A percentile compares a stretch with the other conserved stretches of the same genome.
Evolutionary conservation across 2,888 invertebrate species (phyloP).

Genomic region (Netelia inedita): DNA sequence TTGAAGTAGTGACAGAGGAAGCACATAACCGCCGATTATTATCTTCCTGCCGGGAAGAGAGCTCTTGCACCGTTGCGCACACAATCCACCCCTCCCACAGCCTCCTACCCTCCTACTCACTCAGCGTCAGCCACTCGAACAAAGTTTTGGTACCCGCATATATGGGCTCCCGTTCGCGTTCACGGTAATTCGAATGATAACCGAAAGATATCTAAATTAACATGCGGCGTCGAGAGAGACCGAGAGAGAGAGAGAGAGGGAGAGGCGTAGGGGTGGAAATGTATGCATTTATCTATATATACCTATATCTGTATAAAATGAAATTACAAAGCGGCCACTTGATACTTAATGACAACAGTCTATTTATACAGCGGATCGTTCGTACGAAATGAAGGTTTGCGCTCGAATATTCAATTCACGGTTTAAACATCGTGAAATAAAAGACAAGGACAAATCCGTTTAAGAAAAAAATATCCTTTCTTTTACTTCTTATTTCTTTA

Average conservation of each 20-base stretch:
- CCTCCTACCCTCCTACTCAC: no score
- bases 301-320: background rate
- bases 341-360: slow-evolving; percentile 9
- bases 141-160: slow-evolving; percentile 38
- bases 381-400: background rate
- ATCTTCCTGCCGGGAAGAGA: slow-evolving; percentile 58
- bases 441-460: no score
- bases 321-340: slow-evolving; percentile 5
- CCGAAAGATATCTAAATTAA: slow-evolving; percentile 62
- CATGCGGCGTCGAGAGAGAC: slow-evolving; percentile 13
- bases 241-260: slow-evolving; percentile 22
- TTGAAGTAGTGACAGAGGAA: slow-evolving; percentile 52
- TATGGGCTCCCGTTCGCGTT: slow-evolving; percentile 15
- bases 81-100: slow-evolving; percentile 3
- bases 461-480: no score
- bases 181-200: slow-evolving; percentile 55
- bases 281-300: no score
- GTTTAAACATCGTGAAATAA: no score
- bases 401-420: no score
- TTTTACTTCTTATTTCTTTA: background rate
- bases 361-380: no score
- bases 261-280: slow-evolving; percentile 32
- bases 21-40: slow-evolving; percentile 67
- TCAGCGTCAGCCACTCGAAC: slow-evolving; percentile 35
- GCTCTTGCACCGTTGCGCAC: slow-evolving; percentile 34